A percentile compares a stretch with the other conserved stretches of the same genome.
These are phyloP conservation scores for Petrosia ficiformis DNA, from an alignment of 37 sponge, comb jelly and placozoan species.

Conservation along the genomic window DNA sequence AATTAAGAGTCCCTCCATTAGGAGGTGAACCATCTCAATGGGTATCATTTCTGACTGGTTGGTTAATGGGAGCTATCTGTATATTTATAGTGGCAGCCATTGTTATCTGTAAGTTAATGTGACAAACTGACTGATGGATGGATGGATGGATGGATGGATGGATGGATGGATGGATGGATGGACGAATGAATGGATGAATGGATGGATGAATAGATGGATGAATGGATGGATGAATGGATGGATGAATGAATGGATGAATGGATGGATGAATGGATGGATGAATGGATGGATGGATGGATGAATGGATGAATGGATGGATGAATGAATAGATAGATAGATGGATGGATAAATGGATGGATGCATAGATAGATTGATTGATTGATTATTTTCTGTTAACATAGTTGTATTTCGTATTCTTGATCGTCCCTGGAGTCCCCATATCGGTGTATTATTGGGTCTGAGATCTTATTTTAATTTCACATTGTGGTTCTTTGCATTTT, in stretches of 20 bases:
- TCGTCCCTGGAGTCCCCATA: background rate
- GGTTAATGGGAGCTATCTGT: slow-evolving; percentile 33
- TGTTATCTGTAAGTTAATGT: background rate
- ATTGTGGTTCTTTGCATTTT: slow-evolving; percentile 67
- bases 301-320: too few relatives aligned
- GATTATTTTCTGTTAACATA: slow-evolving; percentile 1
- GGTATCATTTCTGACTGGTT: slow-evolving; percentile 26
- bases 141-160: too few relatives aligned
- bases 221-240: too few relatives aligned
- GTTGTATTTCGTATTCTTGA: background rate
- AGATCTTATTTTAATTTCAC: slow-evolving; percentile 38
- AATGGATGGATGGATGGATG: too few relatives aligned
- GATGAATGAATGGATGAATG: too few relatives aligned
- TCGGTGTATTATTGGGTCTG: slow-evolving; percentile 23
- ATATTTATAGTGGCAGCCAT: slow-evolving; percentile 23
- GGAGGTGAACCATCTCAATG: slow-evolving; percentile 51
- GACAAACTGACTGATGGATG: too few relatives aligned
- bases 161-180: too few relatives aligned
- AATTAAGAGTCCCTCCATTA: slow-evolving; percentile 85
- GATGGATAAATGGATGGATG: too few relatives aligned
- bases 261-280: too few relatives aligned
- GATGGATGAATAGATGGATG: too few relatives aligned
- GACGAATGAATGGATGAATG: too few relatives aligned
- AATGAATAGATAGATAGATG: too few relatives aligned
- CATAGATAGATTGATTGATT: background rate